Percentiles rank a stretch among this genome's conserved stretches.
Conservation (phyloP, 2,888 invertebrate species). For the Fragum fragum region DNA sequence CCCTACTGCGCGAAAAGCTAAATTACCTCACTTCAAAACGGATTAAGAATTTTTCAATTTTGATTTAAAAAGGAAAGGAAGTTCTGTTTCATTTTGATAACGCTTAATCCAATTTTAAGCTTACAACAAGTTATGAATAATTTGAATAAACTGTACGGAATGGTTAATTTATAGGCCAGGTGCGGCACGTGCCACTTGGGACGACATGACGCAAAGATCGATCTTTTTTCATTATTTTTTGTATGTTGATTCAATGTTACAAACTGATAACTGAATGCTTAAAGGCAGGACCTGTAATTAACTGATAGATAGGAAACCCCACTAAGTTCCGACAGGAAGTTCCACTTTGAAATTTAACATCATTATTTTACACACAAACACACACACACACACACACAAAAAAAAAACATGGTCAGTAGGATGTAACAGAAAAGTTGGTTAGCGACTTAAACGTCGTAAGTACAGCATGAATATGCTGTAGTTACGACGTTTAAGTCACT, state of each 20-base stretch:
- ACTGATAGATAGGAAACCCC: too few relatives aligned
- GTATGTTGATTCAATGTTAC: slow-evolving; percentile 27
- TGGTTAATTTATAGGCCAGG: slow-evolving; percentile 36
- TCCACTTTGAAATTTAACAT: too few relatives aligned
- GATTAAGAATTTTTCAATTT: background rate
- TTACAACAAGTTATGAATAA: background rate
- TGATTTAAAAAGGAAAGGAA: background rate
- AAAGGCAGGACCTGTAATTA: too few relatives aligned
- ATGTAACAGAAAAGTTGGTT: too few relatives aligned
- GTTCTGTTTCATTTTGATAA: background rate
- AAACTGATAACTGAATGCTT: slow-evolving; percentile 18
- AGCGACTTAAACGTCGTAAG: too few relatives aligned
- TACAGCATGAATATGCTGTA: too few relatives aligned
- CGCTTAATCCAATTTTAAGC: slow-evolving; percentile 12
- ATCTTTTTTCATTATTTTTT: background rate
- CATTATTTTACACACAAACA: too few relatives aligned
- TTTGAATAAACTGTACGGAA: slow-evolving; percentile 22
- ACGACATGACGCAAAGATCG: background rate
- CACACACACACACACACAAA: too few relatives aligned
- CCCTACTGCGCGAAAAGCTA: background rate
- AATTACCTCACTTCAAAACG: background rate
- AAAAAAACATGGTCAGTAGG: too few relatives aligned
- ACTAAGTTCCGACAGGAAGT: too few relatives aligned
- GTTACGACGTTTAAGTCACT: too few relatives aligned
- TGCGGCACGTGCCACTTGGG: slow-evolving; percentile 38